Percentiles rank a stretch among this genome's conserved stretches.
phyloP scores from a whole-genome alignment of 53 echinoderm and acorn worm species.

The Echinarachnius parma region DNA sequence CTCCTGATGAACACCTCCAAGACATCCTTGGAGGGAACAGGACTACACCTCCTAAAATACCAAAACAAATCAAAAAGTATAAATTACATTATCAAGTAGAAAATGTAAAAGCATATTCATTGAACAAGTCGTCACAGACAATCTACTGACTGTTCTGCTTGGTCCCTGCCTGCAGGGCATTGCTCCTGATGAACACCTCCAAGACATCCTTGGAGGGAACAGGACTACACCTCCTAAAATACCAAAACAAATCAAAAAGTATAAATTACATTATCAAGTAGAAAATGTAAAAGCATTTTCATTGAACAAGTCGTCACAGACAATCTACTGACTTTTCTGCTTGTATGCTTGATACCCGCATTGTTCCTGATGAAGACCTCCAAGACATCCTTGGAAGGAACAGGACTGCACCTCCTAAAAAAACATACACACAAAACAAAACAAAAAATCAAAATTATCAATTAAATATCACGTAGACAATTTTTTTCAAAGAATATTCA shows the following conservation, averaged over 20 bases:
- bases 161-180: conserved; percentile 74
- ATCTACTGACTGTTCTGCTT: conserved; percentile 75
- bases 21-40: conserved; percentile 56
- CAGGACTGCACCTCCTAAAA: conserved; percentile 49
- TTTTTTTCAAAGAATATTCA: too few relatives aligned
- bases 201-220: conserved; percentile 58
- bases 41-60: conserved; percentile 44
- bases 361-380: conserved; percentile 71
- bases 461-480: too few relatives aligned
- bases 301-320: conserved; percentile 70
- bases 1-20: conserved; percentile 71
- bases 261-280: too few relatives aligned
- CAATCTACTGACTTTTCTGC: conserved; percentile 74
- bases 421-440: too few relatives aligned
- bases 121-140: conserved; percentile 73
- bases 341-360: conserved; percentile 69
- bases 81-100: too few relatives aligned
- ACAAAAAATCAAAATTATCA: too few relatives aligned
- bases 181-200: conserved; percentile 69
- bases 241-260: too few relatives aligned
- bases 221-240: conserved; percentile 48
- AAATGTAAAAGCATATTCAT: too few relatives aligned
- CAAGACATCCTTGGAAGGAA: conserved; percentile 58
- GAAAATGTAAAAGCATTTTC: too few relatives aligned
- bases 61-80: too few relatives aligned